Conservation (phyloP, 35 echinoderm and acorn worm species). For the Heliocidaris erythrogramma region DNA sequence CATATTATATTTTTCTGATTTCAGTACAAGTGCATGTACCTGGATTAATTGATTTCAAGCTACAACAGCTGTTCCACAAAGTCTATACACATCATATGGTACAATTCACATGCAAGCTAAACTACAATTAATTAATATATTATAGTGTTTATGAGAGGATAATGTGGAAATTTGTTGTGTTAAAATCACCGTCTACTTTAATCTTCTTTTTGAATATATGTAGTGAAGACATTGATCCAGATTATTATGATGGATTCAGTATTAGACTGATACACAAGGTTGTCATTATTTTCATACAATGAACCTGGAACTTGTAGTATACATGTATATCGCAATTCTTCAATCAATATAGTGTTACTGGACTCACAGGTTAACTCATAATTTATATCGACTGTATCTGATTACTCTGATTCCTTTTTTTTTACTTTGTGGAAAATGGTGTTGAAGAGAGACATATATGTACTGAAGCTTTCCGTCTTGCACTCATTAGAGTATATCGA, state of each 20-base stretch:
- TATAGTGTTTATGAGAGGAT: neutral
- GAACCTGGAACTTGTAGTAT: neutral
- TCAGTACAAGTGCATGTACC: neutral
- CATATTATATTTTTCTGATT: neutral
- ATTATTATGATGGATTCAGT: neutral
- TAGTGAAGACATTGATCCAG: too few relatives aligned
- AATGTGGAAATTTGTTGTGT: neutral
- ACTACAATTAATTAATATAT: neutral
- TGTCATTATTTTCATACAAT: neutral
- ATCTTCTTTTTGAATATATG: neutral
- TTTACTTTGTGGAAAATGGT: too few relatives aligned
- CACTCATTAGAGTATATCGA: too few relatives aligned
- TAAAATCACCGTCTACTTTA: too few relatives aligned
- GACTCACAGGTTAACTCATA: too few relatives aligned
- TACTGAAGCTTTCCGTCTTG: too few relatives aligned
- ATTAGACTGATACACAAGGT: neutral
- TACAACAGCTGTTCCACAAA: neutral
- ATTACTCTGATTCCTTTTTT: too few relatives aligned
- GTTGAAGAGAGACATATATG: too few relatives aligned
- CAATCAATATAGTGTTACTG: too few relatives aligned
- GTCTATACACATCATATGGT: neutral
- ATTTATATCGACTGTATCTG: too few relatives aligned
- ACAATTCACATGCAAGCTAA: neutral
- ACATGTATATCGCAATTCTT: neutral
- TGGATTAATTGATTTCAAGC: neutral